Conservation (phyloP, 2,113 vertebrate genomes). For the Psettodes erumei region DNA sequence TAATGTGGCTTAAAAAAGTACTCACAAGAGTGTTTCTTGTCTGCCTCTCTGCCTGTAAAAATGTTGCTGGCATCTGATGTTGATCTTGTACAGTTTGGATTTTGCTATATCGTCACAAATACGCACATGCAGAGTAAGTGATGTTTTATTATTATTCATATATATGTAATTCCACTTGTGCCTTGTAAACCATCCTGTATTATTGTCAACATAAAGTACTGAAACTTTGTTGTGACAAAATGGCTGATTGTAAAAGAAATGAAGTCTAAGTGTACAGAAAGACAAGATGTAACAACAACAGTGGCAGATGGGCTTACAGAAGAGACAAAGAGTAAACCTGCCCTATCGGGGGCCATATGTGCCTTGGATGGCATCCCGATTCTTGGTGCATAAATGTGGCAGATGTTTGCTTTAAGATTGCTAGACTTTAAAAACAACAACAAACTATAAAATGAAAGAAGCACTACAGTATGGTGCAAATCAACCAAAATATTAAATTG, state of each 20-base stretch:
- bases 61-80: conserved; percentile 3
- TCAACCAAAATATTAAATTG: conserved; percentile 44
- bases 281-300: conserved; percentile 67
- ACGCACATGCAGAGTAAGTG: neutral
- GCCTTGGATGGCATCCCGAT: conserved; percentile 72
- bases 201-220: conserved; percentile 12
- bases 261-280: conserved; percentile 55
- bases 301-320: conserved; percentile 77
- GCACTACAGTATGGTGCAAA: conserved; percentile 47
- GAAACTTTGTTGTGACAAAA: conserved; percentile 44
- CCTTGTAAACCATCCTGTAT: neutral
- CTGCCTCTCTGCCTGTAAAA: neutral
- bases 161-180: neutral
- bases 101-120: neutral
- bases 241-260: conserved; percentile 49
- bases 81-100: neutral
- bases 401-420: conserved; percentile 78
- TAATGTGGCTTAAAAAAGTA: conserved; percentile 7
- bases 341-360: conserved; percentile 76
- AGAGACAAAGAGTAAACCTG: conserved; percentile 76
- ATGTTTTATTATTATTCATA: neutral
- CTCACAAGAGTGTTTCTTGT: neutral
- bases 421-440: conserved; percentile 67
- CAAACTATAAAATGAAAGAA: conserved; percentile 59
- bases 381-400: conserved; percentile 72